Evolutionary conservation across 2,888 invertebrate genomes (phyloP).

Genomic region (Sminthurides aquaticus): DNA sequence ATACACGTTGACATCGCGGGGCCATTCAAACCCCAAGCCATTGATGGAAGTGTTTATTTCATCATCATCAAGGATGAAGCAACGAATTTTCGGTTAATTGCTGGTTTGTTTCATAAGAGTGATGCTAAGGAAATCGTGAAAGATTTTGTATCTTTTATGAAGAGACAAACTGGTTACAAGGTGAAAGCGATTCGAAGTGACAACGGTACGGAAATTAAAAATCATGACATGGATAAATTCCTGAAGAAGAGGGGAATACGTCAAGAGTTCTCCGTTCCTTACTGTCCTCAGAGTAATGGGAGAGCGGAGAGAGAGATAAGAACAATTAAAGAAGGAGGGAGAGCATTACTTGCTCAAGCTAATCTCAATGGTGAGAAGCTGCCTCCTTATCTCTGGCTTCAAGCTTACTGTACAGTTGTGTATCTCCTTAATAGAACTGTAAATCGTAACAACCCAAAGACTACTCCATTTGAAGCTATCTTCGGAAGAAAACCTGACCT

Average conservation of each 20-base stretch:
- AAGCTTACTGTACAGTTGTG: slow-evolving; percentile 45
- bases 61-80: slow-evolving; percentile 8
- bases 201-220: slow-evolving; percentile 39
- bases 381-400: slow-evolving; percentile 43
- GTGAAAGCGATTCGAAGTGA: slow-evolving; percentile 34
- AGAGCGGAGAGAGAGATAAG: slow-evolving; percentile 44
- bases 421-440: slow-evolving; percentile 44
- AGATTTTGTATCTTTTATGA: neutral
- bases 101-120: neutral
- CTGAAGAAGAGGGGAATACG: slow-evolving; percentile 38
- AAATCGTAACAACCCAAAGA: slow-evolving; percentile 15
- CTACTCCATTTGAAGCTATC: slow-evolving; percentile 41
- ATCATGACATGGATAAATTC: slow-evolving; percentile 27
- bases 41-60: neutral
- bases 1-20: neutral
- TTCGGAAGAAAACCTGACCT: slow-evolving; percentile 38
- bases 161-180: slow-evolving; percentile 1
- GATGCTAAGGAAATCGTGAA: neutral
- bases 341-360: slow-evolving; percentile 44
- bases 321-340: slow-evolving; percentile 43
- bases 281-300: slow-evolving; percentile 38
- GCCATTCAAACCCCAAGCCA: neutral
- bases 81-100: neutral
- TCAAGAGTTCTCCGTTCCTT: slow-evolving; percentile 38
- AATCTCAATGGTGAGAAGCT: slow-evolving; percentile 39